Base-by-base conservation (phyloP, 2,888 invertebrate species). In the Spilosoma lubricipeda region DNA sequence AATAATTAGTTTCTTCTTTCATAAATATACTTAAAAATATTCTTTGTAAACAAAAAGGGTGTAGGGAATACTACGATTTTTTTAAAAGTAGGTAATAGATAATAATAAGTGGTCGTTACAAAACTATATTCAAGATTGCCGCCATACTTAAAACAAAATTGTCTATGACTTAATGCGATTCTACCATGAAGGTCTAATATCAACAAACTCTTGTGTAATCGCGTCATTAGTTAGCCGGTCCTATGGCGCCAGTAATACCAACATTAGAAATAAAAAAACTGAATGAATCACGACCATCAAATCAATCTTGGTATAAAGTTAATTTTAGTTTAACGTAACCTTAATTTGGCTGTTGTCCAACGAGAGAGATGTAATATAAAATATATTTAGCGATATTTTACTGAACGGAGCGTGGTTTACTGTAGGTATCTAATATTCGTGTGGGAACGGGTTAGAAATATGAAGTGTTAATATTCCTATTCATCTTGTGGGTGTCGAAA, bases 261-360 rank as follows among this genome's bases (percentile, higher is more conserved):
- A 33, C 56, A 67, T 72, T n/a, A n/a, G n/a, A n/a, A n/a, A 71
- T 18, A 69, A 59, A 15, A n/a, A 69, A 75, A 63, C 67, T 80
- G 68, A 77, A 73, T 77, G 72, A 74, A 73, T 73, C 77, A 81
- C 67, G 74, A 75, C 64, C n/a, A 67, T 52, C 39, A 27, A 67
- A 78, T 73, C 63, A 67, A 48, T 73, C 70, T 77, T 70, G 52
- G 65, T 67, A 52, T 66, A 67, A 33, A 76, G 73, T 66, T 33
- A 39, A 48, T 71, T 64, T 71, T 71, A 48, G 30, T 71, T 71
- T 30, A 45, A 45, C 30, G 33, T 63, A n/a, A 48, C 23, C 45
- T 13, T 8, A 7, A n/a, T 42, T 56, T 56, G 27, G 18, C 23
- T 42, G 30, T 11, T 27, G 9, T 33, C 45, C 64, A 71, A 8